Evolutionary conservation across 2,888 invertebrate genomes (phyloP).

Genomic region (Sicus ferrugineus): DNA sequence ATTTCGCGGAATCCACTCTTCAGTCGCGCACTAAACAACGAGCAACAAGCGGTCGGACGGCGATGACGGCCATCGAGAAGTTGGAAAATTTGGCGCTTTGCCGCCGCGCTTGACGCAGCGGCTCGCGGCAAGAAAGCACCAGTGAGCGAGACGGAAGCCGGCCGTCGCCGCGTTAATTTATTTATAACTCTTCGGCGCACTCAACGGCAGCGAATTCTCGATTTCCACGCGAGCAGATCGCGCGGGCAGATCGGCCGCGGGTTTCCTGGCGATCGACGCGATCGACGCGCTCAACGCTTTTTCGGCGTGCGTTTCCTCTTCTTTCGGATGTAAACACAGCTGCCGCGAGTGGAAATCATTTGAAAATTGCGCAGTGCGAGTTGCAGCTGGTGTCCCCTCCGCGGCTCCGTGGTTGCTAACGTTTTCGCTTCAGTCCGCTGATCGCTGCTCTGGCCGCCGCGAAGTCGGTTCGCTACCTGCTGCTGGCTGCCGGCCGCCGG

Average conservation of each 20-base stretch:
- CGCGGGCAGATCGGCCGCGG: neutral
- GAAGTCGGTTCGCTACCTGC: conserved; percentile 12
- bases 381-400: conserved; percentile 33
- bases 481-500: neutral
- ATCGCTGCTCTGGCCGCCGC: conserved; percentile 2
- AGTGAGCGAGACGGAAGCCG: too few relatives aligned
- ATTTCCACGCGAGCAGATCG: neutral
- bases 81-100: conserved; percentile 20
- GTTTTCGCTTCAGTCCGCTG: conserved; percentile 17
- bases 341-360: conserved; percentile 27
- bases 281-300: neutral
- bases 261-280: neutral
- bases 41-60: too few relatives aligned
- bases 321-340: conserved; percentile 18
- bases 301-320: neutral
- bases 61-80: neutral
- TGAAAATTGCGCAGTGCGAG: conserved; percentile 54
- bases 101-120: conserved; percentile 28
- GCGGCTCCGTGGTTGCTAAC: conserved; percentile 23
- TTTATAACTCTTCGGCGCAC: neutral
- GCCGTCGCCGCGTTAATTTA: too few relatives aligned
- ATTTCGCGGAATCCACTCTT: neutral
- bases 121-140: neutral
- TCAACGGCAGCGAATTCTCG: conserved; percentile 7
- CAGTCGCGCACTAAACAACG: neutral